Conservation (phyloP, 2,888 invertebrate species). For the Campopleginae sp. region DNA sequence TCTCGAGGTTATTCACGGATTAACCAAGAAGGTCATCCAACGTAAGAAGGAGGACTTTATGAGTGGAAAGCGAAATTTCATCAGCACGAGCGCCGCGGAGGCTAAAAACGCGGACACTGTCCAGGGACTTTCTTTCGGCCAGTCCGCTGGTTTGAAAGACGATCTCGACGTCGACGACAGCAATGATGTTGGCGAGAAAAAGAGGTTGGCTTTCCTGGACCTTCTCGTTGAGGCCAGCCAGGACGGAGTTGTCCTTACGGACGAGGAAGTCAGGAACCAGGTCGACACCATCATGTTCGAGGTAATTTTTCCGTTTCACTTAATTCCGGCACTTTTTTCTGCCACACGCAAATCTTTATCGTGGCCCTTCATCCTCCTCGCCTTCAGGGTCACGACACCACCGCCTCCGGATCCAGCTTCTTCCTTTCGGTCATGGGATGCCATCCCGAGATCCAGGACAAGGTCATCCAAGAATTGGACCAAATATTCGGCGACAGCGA, state of each 20-base stretch:
- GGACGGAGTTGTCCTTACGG: constrained; percentile 90
- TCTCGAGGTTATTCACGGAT: constrained; percentile 90
- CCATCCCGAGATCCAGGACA: constrained; percentile 91
- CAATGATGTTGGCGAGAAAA: constrained; percentile 92
- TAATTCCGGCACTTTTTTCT: background rate
- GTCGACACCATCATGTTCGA: constrained; percentile 96
- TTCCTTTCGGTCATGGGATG: constrained; percentile 92
- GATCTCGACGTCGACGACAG: constrained; percentile 93
- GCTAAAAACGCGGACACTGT: constrained; percentile 82
- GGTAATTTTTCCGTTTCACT: constrained; percentile 82
- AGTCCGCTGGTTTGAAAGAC: constrained; percentile 90
- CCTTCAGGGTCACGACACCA: constrained; percentile 91
- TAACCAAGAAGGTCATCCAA: constrained; percentile 92
- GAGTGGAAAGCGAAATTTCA: constrained; percentile 86
- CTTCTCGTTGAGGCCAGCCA: constrained; percentile 94
- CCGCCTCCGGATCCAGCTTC: constrained; percentile 95
- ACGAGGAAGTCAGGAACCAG: constrained; percentile 93
- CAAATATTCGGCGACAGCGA: constrained; percentile 92
- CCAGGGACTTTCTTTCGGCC: constrained; percentile 89
- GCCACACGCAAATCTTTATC: background rate
- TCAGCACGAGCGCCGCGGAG: constrained; percentile 73
- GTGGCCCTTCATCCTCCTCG: background rate
- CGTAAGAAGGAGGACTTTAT: constrained; percentile 91
- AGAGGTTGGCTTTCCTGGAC: constrained; percentile 94
- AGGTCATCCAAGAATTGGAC: constrained; percentile 90